Evolutionary conservation across 2,113 vertebrate genomes (phyloP).

Genomic region (Zosterops lateralis): DNA sequence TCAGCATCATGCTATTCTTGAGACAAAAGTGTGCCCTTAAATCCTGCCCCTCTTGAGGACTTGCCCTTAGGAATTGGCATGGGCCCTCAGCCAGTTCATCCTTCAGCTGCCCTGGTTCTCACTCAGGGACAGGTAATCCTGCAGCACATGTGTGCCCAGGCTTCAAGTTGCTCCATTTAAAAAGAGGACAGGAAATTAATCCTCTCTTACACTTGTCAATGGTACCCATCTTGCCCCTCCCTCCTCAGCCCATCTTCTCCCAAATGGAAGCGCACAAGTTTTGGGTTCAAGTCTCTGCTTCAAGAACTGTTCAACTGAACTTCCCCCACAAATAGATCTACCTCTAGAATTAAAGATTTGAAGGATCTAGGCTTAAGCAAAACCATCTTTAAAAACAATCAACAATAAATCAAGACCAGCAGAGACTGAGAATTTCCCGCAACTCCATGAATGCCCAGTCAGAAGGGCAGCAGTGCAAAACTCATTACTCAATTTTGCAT

Average conservation of each 20-base stretch:
- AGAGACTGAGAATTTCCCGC: not conserved
- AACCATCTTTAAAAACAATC: not conserved
- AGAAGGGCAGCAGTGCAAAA: constrained; percentile 14
- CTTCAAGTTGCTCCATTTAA: not conserved
- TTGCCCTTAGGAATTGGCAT: not conserved
- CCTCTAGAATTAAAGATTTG: not conserved
- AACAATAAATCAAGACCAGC: not conserved
- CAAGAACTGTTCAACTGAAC: not conserved
- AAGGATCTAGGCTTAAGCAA: not conserved
- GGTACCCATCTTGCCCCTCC: not conserved
- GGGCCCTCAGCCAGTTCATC: not conserved
- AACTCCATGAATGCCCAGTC: not conserved
- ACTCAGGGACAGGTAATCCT: not conserved
- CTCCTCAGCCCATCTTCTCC: not conserved
- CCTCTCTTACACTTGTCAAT: not conserved
- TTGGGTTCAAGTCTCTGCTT: not conserved
- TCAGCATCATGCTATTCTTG: not conserved
- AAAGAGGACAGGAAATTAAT: not conserved
- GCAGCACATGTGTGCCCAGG: not conserved
- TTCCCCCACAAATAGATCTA: not conserved
- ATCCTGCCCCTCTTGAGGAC: not conserved
- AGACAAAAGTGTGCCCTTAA: not conserved
- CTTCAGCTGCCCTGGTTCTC: not conserved
- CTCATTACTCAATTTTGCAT: constrained; percentile 7
- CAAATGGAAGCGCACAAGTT: not conserved